A percentile compares a stretch with the other conserved stretches of the same genome.
phyloP scores from a whole-genome alignment of 2,797 vertebrate species.

The Spizella passerina region DNA sequence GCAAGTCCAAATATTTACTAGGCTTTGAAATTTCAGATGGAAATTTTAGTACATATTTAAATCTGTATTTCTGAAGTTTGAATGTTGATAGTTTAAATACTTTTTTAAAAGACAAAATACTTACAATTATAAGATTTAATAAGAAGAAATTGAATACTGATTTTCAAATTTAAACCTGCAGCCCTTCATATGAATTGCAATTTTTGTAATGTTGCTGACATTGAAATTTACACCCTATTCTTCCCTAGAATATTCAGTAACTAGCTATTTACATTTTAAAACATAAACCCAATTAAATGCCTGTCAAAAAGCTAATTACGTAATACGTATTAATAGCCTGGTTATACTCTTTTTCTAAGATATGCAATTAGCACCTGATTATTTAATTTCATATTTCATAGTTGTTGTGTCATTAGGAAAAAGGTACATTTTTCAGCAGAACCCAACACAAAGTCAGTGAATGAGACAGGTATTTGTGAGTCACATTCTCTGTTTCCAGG shows the following conservation, averaged over 20 bases:
- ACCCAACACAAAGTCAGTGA: background rate
- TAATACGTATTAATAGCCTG: slow-evolving; percentile 24
- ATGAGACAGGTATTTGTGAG: background rate
- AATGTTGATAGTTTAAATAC: background rate
- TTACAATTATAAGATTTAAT: background rate
- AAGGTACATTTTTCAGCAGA: slow-evolving; percentile 17
- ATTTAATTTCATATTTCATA: slow-evolving; percentile 30
- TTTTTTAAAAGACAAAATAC: background rate
- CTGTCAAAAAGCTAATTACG: slow-evolving; percentile 35
- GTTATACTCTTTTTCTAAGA: slow-evolving; percentile 12
- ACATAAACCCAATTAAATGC: slow-evolving; percentile 40
- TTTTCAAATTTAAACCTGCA: background rate
- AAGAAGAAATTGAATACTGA: background rate
- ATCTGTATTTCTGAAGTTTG: background rate
- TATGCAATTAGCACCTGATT: slow-evolving; percentile 28
- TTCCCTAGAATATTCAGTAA: background rate
- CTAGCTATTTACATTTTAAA: slow-evolving; percentile 39
- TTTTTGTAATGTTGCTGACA: background rate
- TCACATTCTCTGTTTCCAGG: background rate
- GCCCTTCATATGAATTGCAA: background rate
- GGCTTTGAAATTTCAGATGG: background rate
- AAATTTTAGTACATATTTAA: background rate
- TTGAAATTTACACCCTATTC: background rate
- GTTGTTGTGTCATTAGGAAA: background rate
- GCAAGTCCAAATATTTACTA: background rate